Evolutionary conservation across 2,888 invertebrate species (phyloP).

Genomic region (Anthrax anthrax): DNA sequence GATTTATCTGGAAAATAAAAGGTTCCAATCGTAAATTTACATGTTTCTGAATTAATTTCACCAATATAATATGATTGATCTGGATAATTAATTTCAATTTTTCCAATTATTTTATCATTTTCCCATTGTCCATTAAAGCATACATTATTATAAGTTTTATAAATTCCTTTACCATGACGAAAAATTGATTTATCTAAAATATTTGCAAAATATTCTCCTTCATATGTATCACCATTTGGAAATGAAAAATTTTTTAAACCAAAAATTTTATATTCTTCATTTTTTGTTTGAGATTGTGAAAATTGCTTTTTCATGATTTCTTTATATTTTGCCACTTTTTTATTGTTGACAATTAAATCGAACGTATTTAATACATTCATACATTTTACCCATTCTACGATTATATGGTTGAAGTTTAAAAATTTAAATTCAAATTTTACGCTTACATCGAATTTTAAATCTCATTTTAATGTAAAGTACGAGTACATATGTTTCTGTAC

Average conservation of each 20-base stretch:
- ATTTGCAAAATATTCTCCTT: slow-evolving; percentile 4
- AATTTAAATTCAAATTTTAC: too few relatives aligned
- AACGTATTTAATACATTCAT: too few relatives aligned
- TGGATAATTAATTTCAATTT: slow-evolving; percentile 2
- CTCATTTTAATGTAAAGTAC: too few relatives aligned
- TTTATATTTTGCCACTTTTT: too few relatives aligned
- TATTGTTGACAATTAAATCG: too few relatives aligned
- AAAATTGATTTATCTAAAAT: slow-evolving; percentile 1
- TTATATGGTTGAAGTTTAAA: too few relatives aligned
- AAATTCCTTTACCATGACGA: slow-evolving; percentile 4
- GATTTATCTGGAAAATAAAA: slow-evolving; percentile 3
- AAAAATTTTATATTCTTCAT: too few relatives aligned
- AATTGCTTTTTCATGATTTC: too few relatives aligned
- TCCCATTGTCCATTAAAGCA: slow-evolving; percentile 3
- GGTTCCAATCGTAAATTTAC: background rate
- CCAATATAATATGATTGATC: background rate
- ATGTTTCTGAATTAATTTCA: background rate
- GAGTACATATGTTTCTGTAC: too few relatives aligned
- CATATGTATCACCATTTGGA: slow-evolving; percentile 6
- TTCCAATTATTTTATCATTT: slow-evolving; percentile 4
- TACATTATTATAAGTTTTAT: slow-evolving; percentile 1
- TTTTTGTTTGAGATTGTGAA: too few relatives aligned
- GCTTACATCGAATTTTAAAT: too few relatives aligned
- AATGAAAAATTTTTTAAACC: background rate
- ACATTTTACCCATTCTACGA: too few relatives aligned